phyloP scores from a whole-genome alignment of 2,888 invertebrate species.

The Tetrapedia diversipes region DNA sequence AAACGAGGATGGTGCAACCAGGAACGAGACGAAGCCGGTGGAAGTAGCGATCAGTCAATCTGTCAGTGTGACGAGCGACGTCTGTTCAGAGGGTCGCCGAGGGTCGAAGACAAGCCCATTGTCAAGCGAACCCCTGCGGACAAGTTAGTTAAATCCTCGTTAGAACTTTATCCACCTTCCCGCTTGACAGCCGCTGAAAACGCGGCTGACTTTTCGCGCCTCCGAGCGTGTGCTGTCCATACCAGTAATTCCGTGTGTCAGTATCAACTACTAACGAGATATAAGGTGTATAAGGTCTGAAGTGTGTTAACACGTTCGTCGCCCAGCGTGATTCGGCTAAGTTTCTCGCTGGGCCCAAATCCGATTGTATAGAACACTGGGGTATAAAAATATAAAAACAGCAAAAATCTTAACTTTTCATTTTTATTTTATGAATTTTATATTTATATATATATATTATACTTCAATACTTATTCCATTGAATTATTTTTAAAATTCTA shows the following conservation, averaged over 20 bases:
- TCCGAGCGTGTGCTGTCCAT: not conserved
- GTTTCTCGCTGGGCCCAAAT: too few species aligned
- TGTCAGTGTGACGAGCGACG: slow-evolving; percentile 68
- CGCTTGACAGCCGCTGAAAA: slow-evolving; percentile 46
- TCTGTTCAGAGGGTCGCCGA: slow-evolving; percentile 65
- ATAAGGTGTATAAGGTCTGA: too few species aligned
- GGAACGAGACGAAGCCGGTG: slow-evolving; percentile 60
- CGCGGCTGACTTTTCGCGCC: slow-evolving; percentile 37
- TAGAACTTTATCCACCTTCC: slow-evolving; percentile 71
- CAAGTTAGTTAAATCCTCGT: slow-evolving; percentile 78
- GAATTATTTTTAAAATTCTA: too few species aligned
- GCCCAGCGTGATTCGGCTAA: too few species aligned
- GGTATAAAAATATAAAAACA: too few species aligned
- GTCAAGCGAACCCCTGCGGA: slow-evolving; percentile 72
- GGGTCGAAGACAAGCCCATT: slow-evolving; percentile 74
- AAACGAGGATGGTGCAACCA: slow-evolving; percentile 7
- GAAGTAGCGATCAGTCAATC: slow-evolving; percentile 72
- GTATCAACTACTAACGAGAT: not conserved
- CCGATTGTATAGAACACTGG: too few species aligned
- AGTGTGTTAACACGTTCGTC: too few species aligned
- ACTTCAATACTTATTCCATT: too few species aligned
- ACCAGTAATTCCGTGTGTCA: not conserved
- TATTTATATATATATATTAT: too few species aligned
- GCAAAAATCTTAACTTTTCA: too few species aligned
- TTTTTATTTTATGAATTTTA: too few species aligned